Base-by-base conservation (phyloP, 2,888 invertebrate species). In the Eristalinus aeneus region DNA sequence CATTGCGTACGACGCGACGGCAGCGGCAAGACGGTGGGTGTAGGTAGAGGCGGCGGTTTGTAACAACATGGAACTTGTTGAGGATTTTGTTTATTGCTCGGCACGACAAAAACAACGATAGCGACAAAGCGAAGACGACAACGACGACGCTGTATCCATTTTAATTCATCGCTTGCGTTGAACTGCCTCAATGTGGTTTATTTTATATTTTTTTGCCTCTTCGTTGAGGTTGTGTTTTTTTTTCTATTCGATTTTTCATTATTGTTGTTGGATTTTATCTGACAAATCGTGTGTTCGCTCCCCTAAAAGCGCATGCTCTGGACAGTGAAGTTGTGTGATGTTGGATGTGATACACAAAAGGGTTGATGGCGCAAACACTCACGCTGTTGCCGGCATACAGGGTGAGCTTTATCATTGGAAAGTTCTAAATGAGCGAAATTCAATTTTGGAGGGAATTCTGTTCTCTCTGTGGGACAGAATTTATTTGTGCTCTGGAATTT, bases 281-380 rank as follows among this genome's bases (percentile, higher is more conserved):
- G 78, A 78, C 53, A 78, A 71, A 65, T 71, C 64, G 39, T 23
- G 34, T 54, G 64, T 71, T 20, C 64, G 46, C 34, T 63, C 64
- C 63, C 34, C 46, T 63, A 23, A 73, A 36, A 16, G 78, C 78
- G 83, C 83, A 77, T 83, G 83, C 77, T 73, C 78, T 64, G 5
- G 23, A 46, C 34, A 58, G 27, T 54, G 34, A 34, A 68, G 36
- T 32, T 77, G 64, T 69, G 36, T 23, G 60, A 31, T 27, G 54
- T 54, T 68, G 31, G 31, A 22, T 23, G 56, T 9, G 56, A 46
- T 46, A 46, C 46, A 16, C 46, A 23, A 23, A 56, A 23, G 56
- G 56, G 56, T 56, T 56, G 56, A 56, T 56, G 56, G 56, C 56
- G 22, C 23, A 23, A 56, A 11, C 56, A 56, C 56, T 16, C 46